phyloP scores from a whole-genome alignment of 2,797 vertebrate species.

The Carapus acus region DNA sequence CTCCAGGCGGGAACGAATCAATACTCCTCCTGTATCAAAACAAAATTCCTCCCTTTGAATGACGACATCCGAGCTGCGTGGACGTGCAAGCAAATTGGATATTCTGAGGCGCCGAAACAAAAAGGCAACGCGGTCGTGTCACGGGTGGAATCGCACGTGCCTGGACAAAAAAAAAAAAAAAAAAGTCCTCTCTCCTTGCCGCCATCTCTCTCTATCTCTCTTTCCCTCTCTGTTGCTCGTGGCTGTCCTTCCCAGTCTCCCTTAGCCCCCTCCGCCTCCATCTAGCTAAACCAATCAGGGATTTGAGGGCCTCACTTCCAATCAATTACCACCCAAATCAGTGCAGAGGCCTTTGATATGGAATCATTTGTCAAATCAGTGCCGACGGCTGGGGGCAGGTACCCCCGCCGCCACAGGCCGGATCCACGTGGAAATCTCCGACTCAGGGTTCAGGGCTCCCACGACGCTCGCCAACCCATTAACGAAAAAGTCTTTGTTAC shows the following conservation, averaged over 20 bases:
- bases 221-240: slow-evolving; percentile 41
- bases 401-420: slow-evolving; percentile 67
- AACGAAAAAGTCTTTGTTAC: slow-evolving; percentile 70
- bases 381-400: slow-evolving; percentile 70
- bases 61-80: slow-evolving; percentile 58
- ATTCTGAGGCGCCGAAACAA: slow-evolving; percentile 40
- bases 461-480: slow-evolving; percentile 59
- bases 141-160: slow-evolving; percentile 32
- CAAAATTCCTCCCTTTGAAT: slow-evolving; percentile 60
- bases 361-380: slow-evolving; percentile 80
- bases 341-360: slow-evolving; percentile 73
- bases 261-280: too few relatives aligned
- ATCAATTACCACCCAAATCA: slow-evolving; percentile 80
- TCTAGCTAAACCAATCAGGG: slow-evolving; percentile 77
- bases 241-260: slow-evolving; percentile 51
- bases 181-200: slow-evolving; percentile 39
- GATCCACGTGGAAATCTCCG: slow-evolving; percentile 73
- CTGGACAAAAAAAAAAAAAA: too few relatives aligned
- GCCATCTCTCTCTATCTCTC: slow-evolving; percentile 22
- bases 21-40: slow-evolving; percentile 62
- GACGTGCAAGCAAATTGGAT: slow-evolving; percentile 58
- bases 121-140: slow-evolving; percentile 21
- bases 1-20: slow-evolving; percentile 69
- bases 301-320: slow-evolving; percentile 74
- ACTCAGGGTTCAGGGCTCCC: slow-evolving; percentile 62